Percentiles rank a stretch among this genome's conserved stretches.
Conservation (phyloP, 2,888 invertebrate genomes). For the Ectropis crepuscularia region DNA sequence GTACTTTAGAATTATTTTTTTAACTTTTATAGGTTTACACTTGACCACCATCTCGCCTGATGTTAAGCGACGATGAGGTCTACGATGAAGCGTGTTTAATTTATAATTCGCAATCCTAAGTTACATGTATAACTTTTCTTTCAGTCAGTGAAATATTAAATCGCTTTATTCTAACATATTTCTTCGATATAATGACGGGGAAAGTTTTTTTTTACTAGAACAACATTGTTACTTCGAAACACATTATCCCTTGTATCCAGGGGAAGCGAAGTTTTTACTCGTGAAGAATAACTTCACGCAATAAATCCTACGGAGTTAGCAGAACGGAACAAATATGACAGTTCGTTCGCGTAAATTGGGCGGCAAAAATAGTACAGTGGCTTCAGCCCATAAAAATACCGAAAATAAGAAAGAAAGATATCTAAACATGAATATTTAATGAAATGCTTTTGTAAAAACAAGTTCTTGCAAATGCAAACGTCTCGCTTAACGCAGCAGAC, state of each 20-base stretch:
- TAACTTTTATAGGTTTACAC: too few relatives aligned
- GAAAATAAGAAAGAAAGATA: background rate
- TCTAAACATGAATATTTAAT: too few relatives aligned
- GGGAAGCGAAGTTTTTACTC: constrained; percentile 24
- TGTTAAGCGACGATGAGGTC: too few relatives aligned
- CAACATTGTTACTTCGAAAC: constrained; percentile 13
- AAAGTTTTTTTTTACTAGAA: constrained; percentile 11
- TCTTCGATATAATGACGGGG: background rate
- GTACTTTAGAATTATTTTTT: too few relatives aligned
- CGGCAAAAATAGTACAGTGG: constrained; percentile 26
- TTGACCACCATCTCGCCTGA: too few relatives aligned
- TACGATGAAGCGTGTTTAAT: too few relatives aligned
- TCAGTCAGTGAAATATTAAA: too few relatives aligned
- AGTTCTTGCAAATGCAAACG: too few relatives aligned
- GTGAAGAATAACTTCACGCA: constrained; percentile 29
- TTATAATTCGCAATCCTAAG: too few relatives aligned
- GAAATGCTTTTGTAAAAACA: too few relatives aligned
- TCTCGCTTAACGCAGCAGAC: too few relatives aligned
- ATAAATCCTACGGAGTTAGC: constrained; percentile 35
- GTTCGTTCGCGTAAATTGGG: constrained; percentile 32
- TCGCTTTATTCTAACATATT: background rate
- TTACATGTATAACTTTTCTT: too few relatives aligned
- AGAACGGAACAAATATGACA: constrained; percentile 39
- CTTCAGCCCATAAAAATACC: constrained; percentile 3
- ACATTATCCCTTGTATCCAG: constrained; percentile 20